Evolutionary conservation across 2,797 vertebrate genomes (phyloP), one percentile per base, ranked within the genome.

Genomic region (Buphagus erythrorhynchus): DNA sequence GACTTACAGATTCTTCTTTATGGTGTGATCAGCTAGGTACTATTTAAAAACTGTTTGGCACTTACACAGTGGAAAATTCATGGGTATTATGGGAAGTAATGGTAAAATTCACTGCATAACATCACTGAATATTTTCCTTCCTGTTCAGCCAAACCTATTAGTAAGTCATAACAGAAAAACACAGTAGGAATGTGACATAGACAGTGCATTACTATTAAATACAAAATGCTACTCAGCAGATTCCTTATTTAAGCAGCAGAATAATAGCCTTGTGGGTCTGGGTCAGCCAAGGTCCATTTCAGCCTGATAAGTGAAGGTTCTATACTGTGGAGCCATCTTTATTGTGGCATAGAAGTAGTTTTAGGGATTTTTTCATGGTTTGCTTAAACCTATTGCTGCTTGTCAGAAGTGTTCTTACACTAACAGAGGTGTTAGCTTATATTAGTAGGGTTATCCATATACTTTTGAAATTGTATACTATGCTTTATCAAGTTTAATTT

Each of bases 121-220:
- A 80, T 91, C 72, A 51, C 61, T 72, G 72, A 95, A 61, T 91
- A 77, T 90, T 96, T 97, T 97, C 82, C 82, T 90, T 91, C 65
- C 82, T 71, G 38, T 88, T 80, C 93, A 80, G 93, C 95, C 95
- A 95, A 93, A 88, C 49, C 49, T 91, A 46, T 91, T 90, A 93
- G 62, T 90, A 94, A 96, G 78, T 85, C 93, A 79, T 76, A 82
- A 86, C 67, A 68, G 89, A 93, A 82, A 92, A 93, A 87, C 1
- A 0, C 75, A 12, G 72, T 57, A 74, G 81, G 81, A 95, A 88
- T 94, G 82, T 80, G 91, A 91, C 40, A 40, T 86, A 67, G 78
- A 88, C 85, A 65, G 75, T 71, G 61, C 58, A 26, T 88, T 93
- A 19, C 61, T 80, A 43, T 54, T 63, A 95, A 86, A 91, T 61